Base-by-base conservation (phyloP, 2,888 invertebrate species). In the Catocala sponsa region DNA sequence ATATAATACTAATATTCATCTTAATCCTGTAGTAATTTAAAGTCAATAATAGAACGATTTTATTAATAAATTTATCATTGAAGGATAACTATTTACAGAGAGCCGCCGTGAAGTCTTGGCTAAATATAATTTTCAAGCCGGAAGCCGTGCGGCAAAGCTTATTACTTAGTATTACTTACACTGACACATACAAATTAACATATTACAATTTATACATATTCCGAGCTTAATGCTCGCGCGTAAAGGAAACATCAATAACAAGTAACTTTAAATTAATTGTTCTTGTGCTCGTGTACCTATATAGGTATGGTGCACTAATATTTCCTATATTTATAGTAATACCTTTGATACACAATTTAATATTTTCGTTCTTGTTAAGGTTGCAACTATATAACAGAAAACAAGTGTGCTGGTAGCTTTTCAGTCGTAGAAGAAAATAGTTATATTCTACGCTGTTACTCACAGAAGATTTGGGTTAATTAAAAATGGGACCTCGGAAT, bases 121-220 rank as follows among this genome's bases (percentile, higher is more conserved):
- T 35, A 50, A 35, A 25, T 33, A 50, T 50, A 50, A 12, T 35
- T 9, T 7, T 33, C 11, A 25, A 33, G 35, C 50, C 50, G 50
- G 50, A 50, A 50, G 9, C 7, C 13, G 15, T 0, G 7, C n/a
- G 2, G 35, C 12, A 13, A 50, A 35, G 35, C 12, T 35, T 35
- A 50, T 35, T 50, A 50, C 49, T 50, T 33, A 50, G 49, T 50
- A 50, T 50, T 50, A 38, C 50, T 50, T 35, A 50, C 50, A 4
- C n/a, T 7, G 12, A 7, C 32, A 6, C 15, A 46, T 46, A 46
- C 32, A 49, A 49, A 49, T 49, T 32, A 33, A 49, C 33, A 33
- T 47, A 35, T 50, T 50, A 50, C 50, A 35, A 48, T 48, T 48
- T 48, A 48, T 48, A 48, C 33, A 48, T 33, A 33, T 48, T 32